These are phyloP conservation scores for Pseudochromis fuscus DNA, from an alignment of 2,797 vertebrate genomes.

Conservation along the genomic window DNA sequence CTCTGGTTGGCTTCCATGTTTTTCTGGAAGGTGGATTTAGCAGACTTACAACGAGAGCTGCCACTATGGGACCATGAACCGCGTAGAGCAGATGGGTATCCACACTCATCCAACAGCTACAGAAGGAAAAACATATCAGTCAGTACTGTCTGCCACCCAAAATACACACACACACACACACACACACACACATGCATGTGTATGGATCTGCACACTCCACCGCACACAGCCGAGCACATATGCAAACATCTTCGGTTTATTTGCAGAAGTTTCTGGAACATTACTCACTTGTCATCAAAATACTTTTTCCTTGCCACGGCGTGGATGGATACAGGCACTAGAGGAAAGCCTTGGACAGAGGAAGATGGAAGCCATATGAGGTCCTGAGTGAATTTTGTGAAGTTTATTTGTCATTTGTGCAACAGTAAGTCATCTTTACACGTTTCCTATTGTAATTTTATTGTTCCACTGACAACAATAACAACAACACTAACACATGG, in stretches of 20 bases:
- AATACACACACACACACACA: conserved; percentile 58
- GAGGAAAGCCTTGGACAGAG: conserved; percentile 90
- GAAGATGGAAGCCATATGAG: conserved; percentile 62
- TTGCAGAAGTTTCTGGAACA: conserved; percentile 61
- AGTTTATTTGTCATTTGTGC: conserved; percentile 44
- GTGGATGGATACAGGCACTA: conserved; percentile 94
- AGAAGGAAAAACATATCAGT: conserved; percentile 67
- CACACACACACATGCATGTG: conserved; percentile 33
- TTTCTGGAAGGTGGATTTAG: conserved; percentile 6
- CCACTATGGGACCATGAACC: conserved; percentile 97
- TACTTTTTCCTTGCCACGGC: conserved; percentile 93
- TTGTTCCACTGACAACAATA: conserved; percentile 6
- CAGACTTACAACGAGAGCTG: conserved; percentile 93
- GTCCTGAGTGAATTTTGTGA: conserved; percentile 53
- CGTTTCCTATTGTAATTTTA: background rate
- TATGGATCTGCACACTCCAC: conserved; percentile 16
- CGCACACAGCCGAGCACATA: conserved; percentile 49
- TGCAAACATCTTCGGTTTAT: conserved; percentile 68
- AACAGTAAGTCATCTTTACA: conserved; percentile 16
- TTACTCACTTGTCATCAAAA: conserved; percentile 98
- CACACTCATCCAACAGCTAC: conserved; percentile 98
- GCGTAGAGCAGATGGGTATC: conserved; percentile 97
- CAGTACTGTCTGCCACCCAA: conserved; percentile 60
- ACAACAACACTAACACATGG: conserved; percentile 14
- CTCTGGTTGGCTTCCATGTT: background rate